Evolutionary conservation across 2,113 vertebrate genomes (phyloP), one percentile per base, ranked within the genome.

Genomic region (Sigmodon hispidus): DNA sequence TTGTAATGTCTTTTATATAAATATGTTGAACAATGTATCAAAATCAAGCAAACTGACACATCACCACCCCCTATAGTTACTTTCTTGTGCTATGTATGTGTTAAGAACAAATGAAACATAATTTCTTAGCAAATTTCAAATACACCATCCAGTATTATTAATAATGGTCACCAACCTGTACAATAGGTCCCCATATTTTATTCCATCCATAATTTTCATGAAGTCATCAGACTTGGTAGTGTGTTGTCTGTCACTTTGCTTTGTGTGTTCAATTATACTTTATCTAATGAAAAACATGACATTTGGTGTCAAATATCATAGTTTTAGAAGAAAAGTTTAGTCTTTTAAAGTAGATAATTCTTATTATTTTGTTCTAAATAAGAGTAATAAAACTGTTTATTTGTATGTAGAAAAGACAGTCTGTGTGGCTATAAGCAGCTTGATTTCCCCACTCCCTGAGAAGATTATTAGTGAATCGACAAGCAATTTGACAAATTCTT

Each of bases 331-430:
- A 86, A 10, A 31, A 84, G 4, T 67, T 89, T 48, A 86, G 40
- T 80, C 5, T 81, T 91, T 67, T 83, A 21, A 77, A 50, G 17
- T 89, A 72, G 86, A 85, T 31, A 59, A 86, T 36, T 90, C 45
- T 94, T 91, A 59, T 59, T 72, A 65, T 16, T 94, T 93, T 89
- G 12, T 45, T 91, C 34, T 90, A 75, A 22, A 2, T 65, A 85
- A 79, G 31, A 16, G 13, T 34, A 93, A 92, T 31, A 90, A 94
- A 87, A n/a, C 50, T 59, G 11, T 3, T 55, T 57, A 7, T 94
- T 94, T 59, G 2, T 61, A 12, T 94, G 45, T 89, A 90, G 63
- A 95, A 94, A 90, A 93, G 36, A 92, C n/a, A 52, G 52, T 79
- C 22, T 92, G 9, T 69, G 50, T 90, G 34, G 11, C 87, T 65